A percentile compares a stretch with the other conserved stretches of the same genome.
Conservation (phyloP, 2,113 vertebrate genomes). For the Bujurquina vittata region DNA sequence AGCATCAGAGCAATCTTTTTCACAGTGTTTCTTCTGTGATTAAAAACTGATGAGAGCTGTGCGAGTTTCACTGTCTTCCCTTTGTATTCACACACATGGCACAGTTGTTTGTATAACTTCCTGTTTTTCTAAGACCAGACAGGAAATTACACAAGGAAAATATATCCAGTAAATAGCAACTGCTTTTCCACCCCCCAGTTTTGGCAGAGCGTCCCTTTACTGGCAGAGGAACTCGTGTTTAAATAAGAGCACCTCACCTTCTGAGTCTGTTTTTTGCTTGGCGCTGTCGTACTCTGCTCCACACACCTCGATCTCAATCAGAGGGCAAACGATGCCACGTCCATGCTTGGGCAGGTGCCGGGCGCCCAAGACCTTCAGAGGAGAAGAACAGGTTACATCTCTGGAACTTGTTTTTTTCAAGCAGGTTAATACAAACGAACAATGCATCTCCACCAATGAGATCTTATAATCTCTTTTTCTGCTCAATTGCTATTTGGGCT, state of each 20-base stretch:
- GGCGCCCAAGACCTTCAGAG: conserved; percentile 89
- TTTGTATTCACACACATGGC: conserved; percentile 30
- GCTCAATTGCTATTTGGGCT: neutral
- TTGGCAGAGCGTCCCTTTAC: neutral
- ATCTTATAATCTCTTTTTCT: neutral
- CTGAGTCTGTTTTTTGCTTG: conserved; percentile 96
- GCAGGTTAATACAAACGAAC: neutral
- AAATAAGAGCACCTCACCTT: conserved; percentile 79
- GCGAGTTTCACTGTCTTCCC: conserved; percentile 15
- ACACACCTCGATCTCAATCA: conserved; percentile 96
- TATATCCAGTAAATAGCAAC: conserved; percentile 31
- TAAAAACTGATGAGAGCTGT: neutral
- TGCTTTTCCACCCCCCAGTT: neutral
- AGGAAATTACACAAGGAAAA: conserved; percentile 38
- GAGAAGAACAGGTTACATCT: neutral
- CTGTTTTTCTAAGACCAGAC: conserved; percentile 60
- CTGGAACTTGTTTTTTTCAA: neutral
- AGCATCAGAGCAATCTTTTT: neutral
- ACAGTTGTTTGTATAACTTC: conserved; percentile 54
- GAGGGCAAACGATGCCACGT: conserved; percentile 93
- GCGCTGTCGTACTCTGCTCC: conserved; percentile 92
- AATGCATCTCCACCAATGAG: neutral
- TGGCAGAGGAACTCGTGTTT: neutral
- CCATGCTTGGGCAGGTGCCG: conserved; percentile 97
- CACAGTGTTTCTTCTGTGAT: neutral